These are phyloP conservation scores for Notarius quadriscutis DNA, from an alignment of 2,113 vertebrate genomes.

Conservation along the genomic window DNA sequence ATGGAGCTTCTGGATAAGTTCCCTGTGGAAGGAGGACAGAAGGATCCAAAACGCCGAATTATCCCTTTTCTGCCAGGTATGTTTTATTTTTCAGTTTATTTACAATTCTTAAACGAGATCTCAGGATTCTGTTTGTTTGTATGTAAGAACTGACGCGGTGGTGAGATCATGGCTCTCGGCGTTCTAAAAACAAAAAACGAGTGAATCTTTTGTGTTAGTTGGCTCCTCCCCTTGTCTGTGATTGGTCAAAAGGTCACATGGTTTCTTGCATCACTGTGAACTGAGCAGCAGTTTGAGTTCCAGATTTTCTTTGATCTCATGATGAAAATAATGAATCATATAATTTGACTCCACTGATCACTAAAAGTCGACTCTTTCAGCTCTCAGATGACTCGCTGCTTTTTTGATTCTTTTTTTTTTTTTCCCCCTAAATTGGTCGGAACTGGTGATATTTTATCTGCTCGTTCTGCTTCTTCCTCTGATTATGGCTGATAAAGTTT, in stretches of 20 bases:
- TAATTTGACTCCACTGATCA: background rate
- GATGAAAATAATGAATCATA: background rate
- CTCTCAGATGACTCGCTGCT: background rate
- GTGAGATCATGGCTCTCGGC: background rate
- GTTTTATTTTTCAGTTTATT: background rate
- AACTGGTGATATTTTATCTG: background rate
- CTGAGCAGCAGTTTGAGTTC: background rate
- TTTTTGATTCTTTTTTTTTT: background rate
- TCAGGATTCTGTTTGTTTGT: background rate
- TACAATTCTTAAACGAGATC: background rate
- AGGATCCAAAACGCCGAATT: conserved; percentile 96
- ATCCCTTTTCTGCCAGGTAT: conserved; percentile 97
- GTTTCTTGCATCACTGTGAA: background rate
- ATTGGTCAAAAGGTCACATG: background rate
- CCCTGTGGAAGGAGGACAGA: conserved; percentile 97
- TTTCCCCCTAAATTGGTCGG: background rate
- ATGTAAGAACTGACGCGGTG: background rate
- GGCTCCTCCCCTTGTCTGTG: background rate
- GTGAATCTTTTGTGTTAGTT: background rate
- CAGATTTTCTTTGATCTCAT: no score
- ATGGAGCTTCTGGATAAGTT: conserved; percentile 99
- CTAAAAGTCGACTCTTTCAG: background rate
- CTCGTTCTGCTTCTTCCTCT: background rate
- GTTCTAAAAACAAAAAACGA: background rate
- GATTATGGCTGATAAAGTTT: background rate